Evolutionary conservation across 2,888 invertebrate genomes (phyloP).

Genomic region (Peribatodes rhomboidaria): DNA sequence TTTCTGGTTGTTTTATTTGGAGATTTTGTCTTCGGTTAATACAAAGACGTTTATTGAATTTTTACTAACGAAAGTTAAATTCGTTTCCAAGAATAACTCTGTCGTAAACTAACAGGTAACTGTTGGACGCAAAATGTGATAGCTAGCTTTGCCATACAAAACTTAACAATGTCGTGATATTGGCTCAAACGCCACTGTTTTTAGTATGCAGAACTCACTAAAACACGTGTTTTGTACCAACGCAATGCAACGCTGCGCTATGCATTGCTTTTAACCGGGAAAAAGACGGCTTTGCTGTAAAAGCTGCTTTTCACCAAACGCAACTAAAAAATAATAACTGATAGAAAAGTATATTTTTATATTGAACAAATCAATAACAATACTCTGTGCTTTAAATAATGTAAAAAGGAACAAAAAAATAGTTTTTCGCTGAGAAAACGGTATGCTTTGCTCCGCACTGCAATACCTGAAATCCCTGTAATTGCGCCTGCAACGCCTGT

Average conservation of each 20-base stretch:
- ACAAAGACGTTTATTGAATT: not conserved
- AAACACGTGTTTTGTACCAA: not conserved
- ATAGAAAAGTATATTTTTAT: constrained; percentile 23
- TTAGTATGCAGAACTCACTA: not conserved
- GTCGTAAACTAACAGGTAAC: too few species aligned
- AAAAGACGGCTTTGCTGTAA: not conserved
- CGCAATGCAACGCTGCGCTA: not conserved
- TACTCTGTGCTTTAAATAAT: constrained; percentile 11
- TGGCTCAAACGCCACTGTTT: not conserved
- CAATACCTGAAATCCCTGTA: constrained; percentile 27
- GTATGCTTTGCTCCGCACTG: constrained; percentile 26
- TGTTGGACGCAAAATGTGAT: too few species aligned
- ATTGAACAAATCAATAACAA: constrained; percentile 11
- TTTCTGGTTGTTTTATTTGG: not conserved
- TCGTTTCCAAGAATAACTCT: too few species aligned
- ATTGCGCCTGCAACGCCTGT: constrained; percentile 43
- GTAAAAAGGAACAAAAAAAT: not conserved
- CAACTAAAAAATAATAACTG: not conserved
- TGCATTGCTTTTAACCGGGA: too few species aligned
- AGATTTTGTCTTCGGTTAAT: not conserved
- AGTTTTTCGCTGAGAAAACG: not conserved
- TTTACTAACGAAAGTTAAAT: not conserved
- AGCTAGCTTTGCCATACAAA: too few species aligned
- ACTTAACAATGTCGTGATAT: too few species aligned
- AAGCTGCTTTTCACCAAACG: not conserved